A percentile compares a stretch with the other conserved stretches of the same genome.
phyloP scores from a whole-genome alignment of 2,113 vertebrate species.

The Oryzias curvinotus region DNA sequence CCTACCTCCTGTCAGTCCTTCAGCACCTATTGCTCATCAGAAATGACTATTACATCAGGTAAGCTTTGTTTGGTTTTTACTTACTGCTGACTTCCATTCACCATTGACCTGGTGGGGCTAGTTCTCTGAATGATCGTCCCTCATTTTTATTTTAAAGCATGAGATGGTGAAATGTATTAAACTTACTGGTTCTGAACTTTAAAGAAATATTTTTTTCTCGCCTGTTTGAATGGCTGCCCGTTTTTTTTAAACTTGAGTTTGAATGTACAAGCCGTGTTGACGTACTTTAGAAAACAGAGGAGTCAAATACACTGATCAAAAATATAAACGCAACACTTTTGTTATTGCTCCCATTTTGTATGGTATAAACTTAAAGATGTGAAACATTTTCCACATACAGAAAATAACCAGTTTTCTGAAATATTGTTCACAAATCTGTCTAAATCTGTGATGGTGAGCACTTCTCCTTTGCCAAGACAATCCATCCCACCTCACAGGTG shows the following conservation, averaged over 20 bases:
- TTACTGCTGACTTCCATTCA: slow-evolving; percentile 5
- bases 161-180: not conserved
- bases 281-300: not conserved
- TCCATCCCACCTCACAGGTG: too few relatives aligned
- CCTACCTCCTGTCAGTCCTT: slow-evolving; percentile 92
- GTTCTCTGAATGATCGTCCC: not conserved
- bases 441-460: too few relatives aligned
- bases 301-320: too few relatives aligned
- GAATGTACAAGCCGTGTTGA: not conserved
- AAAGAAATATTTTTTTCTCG: not conserved
- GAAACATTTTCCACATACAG: too few relatives aligned
- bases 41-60: slow-evolving; percentile 96
- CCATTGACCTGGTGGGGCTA: not conserved
- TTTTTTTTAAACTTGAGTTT: not conserved
- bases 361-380: too few relatives aligned
- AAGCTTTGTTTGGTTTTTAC: slow-evolving; percentile 46
- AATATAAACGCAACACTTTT: too few relatives aligned
- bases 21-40: slow-evolving; percentile 96
- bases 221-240: not conserved
- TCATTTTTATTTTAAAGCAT: not conserved
- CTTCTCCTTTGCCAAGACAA: too few relatives aligned
- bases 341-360: too few relatives aligned
- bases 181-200: not conserved
- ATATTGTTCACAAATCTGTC: too few relatives aligned
- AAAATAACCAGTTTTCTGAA: too few relatives aligned